A percentile compares a stretch with the other conserved stretches of the same genome.
phyloP scores from a whole-genome alignment of 2,113 vertebrate genomes.

The Rhineura floridana region DNA sequence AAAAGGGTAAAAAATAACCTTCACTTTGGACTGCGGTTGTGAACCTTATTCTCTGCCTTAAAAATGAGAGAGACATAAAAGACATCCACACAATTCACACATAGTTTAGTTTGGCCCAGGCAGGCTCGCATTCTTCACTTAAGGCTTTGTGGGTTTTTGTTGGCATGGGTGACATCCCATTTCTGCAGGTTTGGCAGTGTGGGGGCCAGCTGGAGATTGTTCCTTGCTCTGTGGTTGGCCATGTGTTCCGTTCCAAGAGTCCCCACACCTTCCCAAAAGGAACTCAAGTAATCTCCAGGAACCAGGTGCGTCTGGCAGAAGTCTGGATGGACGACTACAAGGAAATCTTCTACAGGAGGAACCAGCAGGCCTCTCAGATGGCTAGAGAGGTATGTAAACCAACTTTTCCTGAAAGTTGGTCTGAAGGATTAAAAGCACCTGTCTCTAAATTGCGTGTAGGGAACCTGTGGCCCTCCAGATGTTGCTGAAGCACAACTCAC shows the following conservation, averaged over 20 bases:
- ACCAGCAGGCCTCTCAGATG: slow-evolving; percentile 86
- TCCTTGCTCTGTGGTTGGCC: slow-evolving; percentile 94
- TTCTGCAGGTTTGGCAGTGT: slow-evolving; percentile 92
- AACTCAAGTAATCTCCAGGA: slow-evolving; percentile 90
- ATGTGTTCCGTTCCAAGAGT: slow-evolving; percentile 96
- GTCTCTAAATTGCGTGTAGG: not conserved
- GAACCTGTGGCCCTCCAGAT: no score
- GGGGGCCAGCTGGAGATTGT: slow-evolving; percentile 92
- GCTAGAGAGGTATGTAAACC: slow-evolving; percentile 82
- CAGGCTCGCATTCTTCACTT: not conserved
- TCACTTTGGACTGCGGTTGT: not conserved
- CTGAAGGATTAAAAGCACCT: not conserved
- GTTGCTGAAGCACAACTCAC: no score
- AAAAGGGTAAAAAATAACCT: not conserved
- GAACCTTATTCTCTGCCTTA: not conserved
- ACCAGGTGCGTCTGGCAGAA: slow-evolving; percentile 94
- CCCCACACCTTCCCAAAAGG: slow-evolving; percentile 97
- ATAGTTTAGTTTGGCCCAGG: not conserved
- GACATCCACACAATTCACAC: not conserved
- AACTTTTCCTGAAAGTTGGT: not conserved
- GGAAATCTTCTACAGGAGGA: slow-evolving; percentile 90
- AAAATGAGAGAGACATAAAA: not conserved
- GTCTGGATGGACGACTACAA: slow-evolving; percentile 98
- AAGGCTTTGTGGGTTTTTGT: not conserved
- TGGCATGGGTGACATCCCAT: not conserved